Base-by-base conservation (phyloP, 2,888 invertebrate species). In the Leptopilina drosophilae region DNA sequence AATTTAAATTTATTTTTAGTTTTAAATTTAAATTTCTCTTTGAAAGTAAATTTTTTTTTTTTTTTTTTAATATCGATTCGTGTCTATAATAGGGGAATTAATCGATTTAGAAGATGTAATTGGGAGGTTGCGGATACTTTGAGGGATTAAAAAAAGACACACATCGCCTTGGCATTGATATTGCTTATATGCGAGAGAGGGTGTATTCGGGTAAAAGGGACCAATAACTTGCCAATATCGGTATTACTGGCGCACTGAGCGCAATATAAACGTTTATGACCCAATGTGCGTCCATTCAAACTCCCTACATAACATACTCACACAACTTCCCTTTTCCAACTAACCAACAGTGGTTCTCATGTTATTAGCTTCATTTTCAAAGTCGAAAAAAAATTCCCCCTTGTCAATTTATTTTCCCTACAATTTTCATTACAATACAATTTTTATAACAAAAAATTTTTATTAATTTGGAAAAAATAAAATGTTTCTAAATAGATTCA, bases 171-270 rank as follows among this genome's bases (percentile, higher is more conserved):
- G 82, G 83, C 73, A 83, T 83, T 73, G 82, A 83, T 81, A 81
- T 84, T 84, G 84, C 81, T 84, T 84, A 80, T 83, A 20, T 20
- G 20, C 20, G 82, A 82, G 81, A 82, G 81, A 79, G 81, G 83
- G 77, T 76, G 83, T 77, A 77, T 79, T 77, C 83, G 83, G 83
- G 83, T 75, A 80, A 83, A 84, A 81, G 86, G 83, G 86, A 85
- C 86, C 90, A 90, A 91, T 91, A 91, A 90, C 90, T 91, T 89
- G 90, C 91, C 91, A 91, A 91, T 91, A 91, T 91, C 90, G 90
- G 86, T 87, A 90, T 90, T 87, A 89, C 89, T 86, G 86, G 88
- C 87, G 87, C 86, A 90, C 89, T 87, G 88, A 89, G 87, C 88
- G 89, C 90, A 90, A 90, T 91, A 91, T 91, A 90, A 91, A 88